Conservation (phyloP, 2,113 vertebrate genomes). For the Cervus canadensis region DNA sequence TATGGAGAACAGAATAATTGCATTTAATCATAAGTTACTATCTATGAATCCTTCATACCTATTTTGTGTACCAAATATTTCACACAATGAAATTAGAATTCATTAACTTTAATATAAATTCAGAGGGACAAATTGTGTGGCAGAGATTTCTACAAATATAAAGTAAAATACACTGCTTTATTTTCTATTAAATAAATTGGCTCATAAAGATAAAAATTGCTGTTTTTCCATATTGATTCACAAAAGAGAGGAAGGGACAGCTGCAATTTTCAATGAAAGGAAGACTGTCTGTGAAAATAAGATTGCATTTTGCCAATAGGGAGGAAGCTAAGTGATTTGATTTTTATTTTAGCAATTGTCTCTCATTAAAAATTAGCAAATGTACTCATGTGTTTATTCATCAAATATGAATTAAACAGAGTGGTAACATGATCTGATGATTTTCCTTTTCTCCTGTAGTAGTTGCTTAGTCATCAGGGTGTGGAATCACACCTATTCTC, state of each 20-base stretch:
- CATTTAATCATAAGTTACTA: neutral
- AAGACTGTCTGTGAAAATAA: constrained; percentile 33
- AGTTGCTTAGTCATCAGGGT: neutral
- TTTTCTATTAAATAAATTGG: neutral
- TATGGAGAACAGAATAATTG: neutral
- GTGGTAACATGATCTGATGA: neutral
- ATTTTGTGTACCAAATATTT: neutral
- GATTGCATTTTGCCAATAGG: constrained; percentile 19
- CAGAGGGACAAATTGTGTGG: neutral
- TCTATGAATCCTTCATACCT: neutral
- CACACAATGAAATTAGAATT: neutral
- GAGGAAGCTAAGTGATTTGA: constrained; percentile 32
- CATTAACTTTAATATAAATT: neutral
- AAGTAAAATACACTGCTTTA: neutral
- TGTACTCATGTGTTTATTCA: neutral
- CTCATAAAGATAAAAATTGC: neutral
- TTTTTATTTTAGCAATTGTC: neutral
- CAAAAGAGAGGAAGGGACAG: neutral
- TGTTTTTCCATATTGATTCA: neutral
- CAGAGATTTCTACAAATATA: neutral
- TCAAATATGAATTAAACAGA: neutral
- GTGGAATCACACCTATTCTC: neutral
- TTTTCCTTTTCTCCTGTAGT: neutral
- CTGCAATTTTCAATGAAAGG: neutral
- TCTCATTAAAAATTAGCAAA: neutral